A percentile compares a stretch with the other conserved stretches of the same genome.
Evolutionary conservation across 2,797 vertebrate genomes (phyloP).

Genomic region (Echeneis naucrates): DNA sequence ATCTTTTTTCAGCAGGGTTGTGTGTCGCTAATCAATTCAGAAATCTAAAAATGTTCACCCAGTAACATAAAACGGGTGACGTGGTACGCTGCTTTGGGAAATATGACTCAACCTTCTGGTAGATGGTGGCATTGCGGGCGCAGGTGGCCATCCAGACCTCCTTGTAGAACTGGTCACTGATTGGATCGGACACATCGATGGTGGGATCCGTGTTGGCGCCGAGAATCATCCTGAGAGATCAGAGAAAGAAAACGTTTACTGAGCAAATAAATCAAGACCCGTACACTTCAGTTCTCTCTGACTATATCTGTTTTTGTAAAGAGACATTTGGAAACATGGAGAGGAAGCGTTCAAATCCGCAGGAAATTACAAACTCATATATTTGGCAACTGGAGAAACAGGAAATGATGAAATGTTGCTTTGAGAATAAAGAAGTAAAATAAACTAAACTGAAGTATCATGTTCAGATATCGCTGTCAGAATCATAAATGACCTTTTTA

Average conservation of each 20-base stretch:
- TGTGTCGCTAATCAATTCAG: no score
- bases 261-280: no score
- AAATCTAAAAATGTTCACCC: no score
- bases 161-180: slow-evolving; percentile 96
- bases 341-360: neutral
- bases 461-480: no score
- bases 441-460: neutral
- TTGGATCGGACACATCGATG: slow-evolving; percentile 90
- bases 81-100: no score
- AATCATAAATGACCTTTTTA: neutral
- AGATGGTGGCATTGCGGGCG: slow-evolving; percentile 93
- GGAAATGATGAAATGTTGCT: neutral
- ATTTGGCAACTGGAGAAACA: neutral
- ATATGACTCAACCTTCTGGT: slow-evolving; percentile 86
- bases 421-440: neutral
- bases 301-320: no score
- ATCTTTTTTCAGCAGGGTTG: no score
- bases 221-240: slow-evolving; percentile 88
- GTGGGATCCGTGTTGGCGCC: slow-evolving; percentile 85
- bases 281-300: no score
- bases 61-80: neutral
- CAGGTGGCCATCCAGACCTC: slow-evolving; percentile 93
- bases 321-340: neutral
- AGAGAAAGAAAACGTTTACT: no score
- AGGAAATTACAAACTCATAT: neutral